Conservation (phyloP, 2,888 invertebrate species). For the Petrolisthes manimaculis region DNA sequence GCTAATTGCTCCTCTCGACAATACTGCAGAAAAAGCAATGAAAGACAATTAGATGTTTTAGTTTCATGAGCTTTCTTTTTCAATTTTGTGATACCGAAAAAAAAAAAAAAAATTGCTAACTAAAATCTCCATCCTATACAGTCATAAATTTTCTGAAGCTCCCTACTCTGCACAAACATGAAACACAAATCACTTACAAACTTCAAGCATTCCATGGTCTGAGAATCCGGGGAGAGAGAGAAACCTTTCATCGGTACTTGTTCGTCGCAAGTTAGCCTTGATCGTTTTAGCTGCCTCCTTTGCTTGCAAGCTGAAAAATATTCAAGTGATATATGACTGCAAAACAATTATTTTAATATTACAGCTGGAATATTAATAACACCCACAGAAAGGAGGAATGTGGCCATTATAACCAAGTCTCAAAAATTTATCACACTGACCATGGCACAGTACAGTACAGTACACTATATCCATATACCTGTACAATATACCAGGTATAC, state of each 20-base stretch:
- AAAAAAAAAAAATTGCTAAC: too few relatives aligned
- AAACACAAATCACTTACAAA: conserved; percentile 35
- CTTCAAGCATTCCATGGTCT: conserved; percentile 40
- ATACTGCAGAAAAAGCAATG: conserved; percentile 31
- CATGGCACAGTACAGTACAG: too few relatives aligned
- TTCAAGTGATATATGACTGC: too few relatives aligned
- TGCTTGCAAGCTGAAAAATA: conserved; percentile 44
- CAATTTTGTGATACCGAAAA: background rate
- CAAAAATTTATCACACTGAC: too few relatives aligned
- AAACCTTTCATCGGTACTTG: conserved; percentile 47
- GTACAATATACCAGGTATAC: too few relatives aligned
- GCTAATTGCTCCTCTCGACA: conserved; percentile 46
- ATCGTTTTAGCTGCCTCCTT: conserved; percentile 57
- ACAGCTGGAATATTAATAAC: too few relatives aligned
- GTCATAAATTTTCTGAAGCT: background rate
- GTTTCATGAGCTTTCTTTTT: background rate
- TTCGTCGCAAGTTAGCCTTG: conserved; percentile 49
- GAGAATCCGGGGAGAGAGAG: conserved; percentile 59
- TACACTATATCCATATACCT: too few relatives aligned
- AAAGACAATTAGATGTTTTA: background rate
- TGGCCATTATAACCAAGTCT: too few relatives aligned
- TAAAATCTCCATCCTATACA: too few relatives aligned
- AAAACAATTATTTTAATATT: too few relatives aligned
- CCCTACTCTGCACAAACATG: background rate
- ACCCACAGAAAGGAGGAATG: too few relatives aligned